These are phyloP conservation scores for Batillaria attramentaria DNA, from an alignment of 1,140 invertebrate genomes.

Conservation along the genomic window DNA sequence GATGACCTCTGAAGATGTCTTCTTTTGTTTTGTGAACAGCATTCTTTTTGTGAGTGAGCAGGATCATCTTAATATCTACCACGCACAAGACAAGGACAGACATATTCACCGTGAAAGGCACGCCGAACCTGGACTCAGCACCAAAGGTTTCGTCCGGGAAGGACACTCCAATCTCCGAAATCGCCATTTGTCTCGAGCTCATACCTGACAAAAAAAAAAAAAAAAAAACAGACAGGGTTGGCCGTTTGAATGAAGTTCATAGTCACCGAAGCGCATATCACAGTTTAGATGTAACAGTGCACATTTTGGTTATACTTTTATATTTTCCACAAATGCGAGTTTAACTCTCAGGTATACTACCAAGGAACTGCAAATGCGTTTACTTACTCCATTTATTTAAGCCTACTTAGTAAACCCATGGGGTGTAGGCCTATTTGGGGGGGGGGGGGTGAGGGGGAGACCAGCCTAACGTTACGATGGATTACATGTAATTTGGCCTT, in stretches of 20 bases:
- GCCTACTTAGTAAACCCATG: no score
- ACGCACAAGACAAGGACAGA: background rate
- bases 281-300: no score
- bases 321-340: no score
- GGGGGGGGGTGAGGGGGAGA: background rate
- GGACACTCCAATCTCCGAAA: conserved; percentile 63
- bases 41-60: background rate
- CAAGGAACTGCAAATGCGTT: no score
- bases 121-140: conserved; percentile 55
- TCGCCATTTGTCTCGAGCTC: conserved; percentile 55
- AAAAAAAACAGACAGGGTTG: conserved; percentile 6
- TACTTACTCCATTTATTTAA: no score
- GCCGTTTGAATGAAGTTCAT: no score
- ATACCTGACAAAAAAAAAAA: conserved; percentile 48
- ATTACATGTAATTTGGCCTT: background rate
- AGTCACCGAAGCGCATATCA: no score
- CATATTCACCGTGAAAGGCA: conserved; percentile 56
- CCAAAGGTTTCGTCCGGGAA: conserved; percentile 60
- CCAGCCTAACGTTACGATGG: background rate
- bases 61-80: background rate
- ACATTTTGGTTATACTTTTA: no score
- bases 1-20: no score
- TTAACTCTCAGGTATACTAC: no score
- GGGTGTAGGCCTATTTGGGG: background rate
- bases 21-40: no score